These are phyloP conservation scores for Agapostemon virescens DNA, from an alignment of 2,888 invertebrate genomes.

Conservation along the genomic window DNA sequence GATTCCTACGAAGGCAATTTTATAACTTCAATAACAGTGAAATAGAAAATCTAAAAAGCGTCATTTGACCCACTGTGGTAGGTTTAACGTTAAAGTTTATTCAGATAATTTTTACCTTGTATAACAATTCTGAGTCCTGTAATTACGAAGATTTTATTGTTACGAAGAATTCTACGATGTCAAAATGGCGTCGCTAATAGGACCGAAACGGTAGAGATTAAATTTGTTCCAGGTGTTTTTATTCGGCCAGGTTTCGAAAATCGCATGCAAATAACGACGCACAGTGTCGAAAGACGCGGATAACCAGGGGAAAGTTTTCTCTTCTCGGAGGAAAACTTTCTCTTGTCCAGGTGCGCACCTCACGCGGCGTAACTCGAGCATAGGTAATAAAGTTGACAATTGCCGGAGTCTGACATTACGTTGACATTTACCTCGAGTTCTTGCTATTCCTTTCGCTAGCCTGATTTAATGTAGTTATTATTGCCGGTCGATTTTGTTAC, in stretches of 20 bases:
- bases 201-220: not conserved
- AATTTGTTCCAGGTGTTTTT: not conserved
- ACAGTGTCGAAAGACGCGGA: not conserved
- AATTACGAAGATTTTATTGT: not conserved
- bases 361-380: not conserved
- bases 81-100: no score
- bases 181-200: not conserved
- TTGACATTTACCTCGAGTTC: not conserved
- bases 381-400: constrained; percentile 3
- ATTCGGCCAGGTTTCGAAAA: not conserved
- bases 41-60: no score
- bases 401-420: not conserved
- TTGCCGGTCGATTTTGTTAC: not conserved
- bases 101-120: not conserved
- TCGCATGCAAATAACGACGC: not conserved
- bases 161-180: not conserved
- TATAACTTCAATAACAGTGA: no score
- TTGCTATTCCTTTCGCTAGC: not conserved
- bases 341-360: not conserved
- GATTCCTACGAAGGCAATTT: no score
- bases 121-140: no score
- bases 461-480: not conserved
- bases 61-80: no score
- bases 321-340: not conserved
- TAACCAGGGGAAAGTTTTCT: not conserved